These are phyloP conservation scores for Pseudolaguvia tuberculata DNA, from an alignment of 2,113 vertebrate species.

Conservation along the genomic window DNA sequence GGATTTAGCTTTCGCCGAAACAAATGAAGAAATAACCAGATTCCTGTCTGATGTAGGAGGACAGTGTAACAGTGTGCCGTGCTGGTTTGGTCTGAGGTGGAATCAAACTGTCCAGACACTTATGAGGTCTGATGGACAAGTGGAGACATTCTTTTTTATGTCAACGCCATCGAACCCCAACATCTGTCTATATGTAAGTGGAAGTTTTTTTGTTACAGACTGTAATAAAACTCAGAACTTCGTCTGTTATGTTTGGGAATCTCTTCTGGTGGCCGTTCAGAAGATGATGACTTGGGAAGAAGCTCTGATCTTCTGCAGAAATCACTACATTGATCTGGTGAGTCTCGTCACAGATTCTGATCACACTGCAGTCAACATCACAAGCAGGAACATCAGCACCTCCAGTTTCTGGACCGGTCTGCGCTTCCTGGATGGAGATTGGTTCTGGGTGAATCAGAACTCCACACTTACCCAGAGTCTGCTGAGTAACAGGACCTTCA, in stretches of 20 bases:
- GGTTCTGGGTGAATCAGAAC: constrained; percentile 5
- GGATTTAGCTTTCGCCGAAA: background rate
- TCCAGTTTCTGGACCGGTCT: background rate
- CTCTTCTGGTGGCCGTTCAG: background rate
- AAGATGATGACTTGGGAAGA: constrained; percentile 6
- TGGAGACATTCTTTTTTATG: no score
- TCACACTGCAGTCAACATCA: background rate
- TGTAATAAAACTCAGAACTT: background rate
- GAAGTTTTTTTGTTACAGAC: no score
- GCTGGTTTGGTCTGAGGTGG: background rate
- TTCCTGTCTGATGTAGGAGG: fast-evolving
- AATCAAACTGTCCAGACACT: fast-evolving
- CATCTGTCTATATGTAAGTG: no score
- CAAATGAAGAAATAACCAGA: background rate
- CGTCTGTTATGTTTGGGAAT: background rate
- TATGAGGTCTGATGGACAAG: background rate
- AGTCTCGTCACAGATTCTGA: background rate
- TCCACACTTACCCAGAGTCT: no score
- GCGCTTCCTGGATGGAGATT: constrained; percentile 4
- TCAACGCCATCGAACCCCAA: no score
- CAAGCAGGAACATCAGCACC: background rate
- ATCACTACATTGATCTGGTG: background rate
- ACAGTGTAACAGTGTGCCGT: background rate
- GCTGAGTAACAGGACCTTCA: background rate
- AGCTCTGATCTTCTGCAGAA: constrained; percentile 1